These are phyloP conservation scores for Leucoraja ocellata DNA, from an alignment of 2,797 vertebrate species.

Conservation along the genomic window DNA sequence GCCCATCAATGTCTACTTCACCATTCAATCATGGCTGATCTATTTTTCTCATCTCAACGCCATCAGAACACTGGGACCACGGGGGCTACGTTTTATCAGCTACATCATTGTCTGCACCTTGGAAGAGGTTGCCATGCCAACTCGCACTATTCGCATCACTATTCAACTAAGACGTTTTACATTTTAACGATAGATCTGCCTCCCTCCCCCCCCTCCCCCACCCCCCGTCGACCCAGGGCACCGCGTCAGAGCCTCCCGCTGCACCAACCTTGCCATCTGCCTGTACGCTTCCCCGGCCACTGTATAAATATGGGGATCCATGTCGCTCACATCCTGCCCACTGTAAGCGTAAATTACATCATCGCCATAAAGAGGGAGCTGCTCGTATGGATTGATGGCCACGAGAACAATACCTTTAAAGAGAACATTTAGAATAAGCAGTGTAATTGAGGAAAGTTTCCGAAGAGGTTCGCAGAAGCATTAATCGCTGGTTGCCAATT, in stretches of 20 bases:
- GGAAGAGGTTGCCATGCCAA: no score
- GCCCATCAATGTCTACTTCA: no score
- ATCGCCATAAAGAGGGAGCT: slow-evolving; percentile 66
- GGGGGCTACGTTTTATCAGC: no score
- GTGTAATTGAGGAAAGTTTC: not conserved
- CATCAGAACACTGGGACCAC: no score
- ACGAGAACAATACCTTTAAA: slow-evolving; percentile 66
- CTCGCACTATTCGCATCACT: not conserved
- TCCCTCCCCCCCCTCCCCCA: no score
- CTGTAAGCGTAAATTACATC: slow-evolving; percentile 70
- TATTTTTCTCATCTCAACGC: no score
- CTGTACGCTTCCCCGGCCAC: slow-evolving; percentile 68
- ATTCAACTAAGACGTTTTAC: not conserved
- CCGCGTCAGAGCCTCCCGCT: no score
- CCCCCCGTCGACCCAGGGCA: no score
- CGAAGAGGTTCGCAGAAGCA: not conserved
- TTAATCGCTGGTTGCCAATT: no score
- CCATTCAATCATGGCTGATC: no score
- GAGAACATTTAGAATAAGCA: not conserved
- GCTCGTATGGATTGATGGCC: slow-evolving; percentile 67
- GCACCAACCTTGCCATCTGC: slow-evolving; percentile 66
- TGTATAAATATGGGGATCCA: slow-evolving; percentile 75
- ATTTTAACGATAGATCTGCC: not conserved
- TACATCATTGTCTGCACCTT: no score
- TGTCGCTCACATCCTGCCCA: slow-evolving; percentile 61